phyloP scores from a whole-genome alignment of 1,140 invertebrate genomes.

The Sarcophaga peregrina region DNA sequence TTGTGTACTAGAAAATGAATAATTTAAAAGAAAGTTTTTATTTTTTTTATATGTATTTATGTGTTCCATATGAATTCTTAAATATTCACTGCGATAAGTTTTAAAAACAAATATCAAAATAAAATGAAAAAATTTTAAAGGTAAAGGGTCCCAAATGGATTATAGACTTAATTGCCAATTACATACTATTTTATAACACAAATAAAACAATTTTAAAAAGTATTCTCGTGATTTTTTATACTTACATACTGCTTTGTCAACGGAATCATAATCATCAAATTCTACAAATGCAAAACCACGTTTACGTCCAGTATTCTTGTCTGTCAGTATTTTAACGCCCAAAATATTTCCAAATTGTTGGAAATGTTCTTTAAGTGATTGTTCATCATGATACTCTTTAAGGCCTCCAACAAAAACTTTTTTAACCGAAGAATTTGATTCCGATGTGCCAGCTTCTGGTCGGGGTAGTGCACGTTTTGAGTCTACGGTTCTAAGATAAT shows the following conservation, averaged over 20 bases:
- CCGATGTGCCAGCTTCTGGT: constrained; percentile 87
- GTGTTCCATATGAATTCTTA: too few relatives aligned
- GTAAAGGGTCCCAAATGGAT: too few relatives aligned
- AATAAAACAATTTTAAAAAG: too few relatives aligned
- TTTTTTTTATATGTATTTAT: background rate
- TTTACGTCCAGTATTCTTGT: constrained; percentile 91
- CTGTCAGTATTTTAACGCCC: constrained; percentile 86
- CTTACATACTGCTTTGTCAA: constrained; percentile 78
- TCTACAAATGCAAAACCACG: constrained; percentile 95
- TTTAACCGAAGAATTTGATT: constrained; percentile 90
- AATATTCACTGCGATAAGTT: too few relatives aligned
- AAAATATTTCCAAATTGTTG: constrained; percentile 84
- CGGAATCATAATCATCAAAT: constrained; percentile 94
- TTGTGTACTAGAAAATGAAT: constrained; percentile 70
- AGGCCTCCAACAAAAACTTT: constrained; percentile 95
- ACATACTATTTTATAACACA: too few relatives aligned
- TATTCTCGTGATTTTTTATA: background rate
- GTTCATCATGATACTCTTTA: constrained; percentile 88
- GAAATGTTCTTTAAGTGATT: constrained; percentile 86
- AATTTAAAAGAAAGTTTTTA: background rate
- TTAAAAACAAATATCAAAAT: too few relatives aligned
- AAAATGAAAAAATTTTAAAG: too few relatives aligned
- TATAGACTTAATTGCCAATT: too few relatives aligned
- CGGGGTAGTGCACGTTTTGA: constrained; percentile 96
- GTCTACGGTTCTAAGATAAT: constrained; percentile 82